Evolutionary conservation across 1,140 invertebrate genomes (phyloP).

Genomic region (Holotrichia oblita): DNA sequence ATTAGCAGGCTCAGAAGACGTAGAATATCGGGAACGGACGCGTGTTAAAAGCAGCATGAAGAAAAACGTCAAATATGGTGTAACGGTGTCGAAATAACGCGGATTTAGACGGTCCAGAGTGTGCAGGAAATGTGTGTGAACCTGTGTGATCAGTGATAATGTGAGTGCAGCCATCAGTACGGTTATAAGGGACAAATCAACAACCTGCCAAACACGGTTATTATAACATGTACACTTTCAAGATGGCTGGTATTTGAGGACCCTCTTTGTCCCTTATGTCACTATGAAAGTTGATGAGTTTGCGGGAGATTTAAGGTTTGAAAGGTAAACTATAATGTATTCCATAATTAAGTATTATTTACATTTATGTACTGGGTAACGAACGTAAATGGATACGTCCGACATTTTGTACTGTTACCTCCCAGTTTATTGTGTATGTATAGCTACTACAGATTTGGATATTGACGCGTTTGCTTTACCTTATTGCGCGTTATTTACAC

Average conservation of each 20-base stretch:
- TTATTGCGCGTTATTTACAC: slow-evolving; percentile 35
- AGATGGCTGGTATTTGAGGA: slow-evolving; percentile 59
- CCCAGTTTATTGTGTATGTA: slow-evolving; percentile 25
- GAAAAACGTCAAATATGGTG: slow-evolving; percentile 40
- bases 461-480: slow-evolving; percentile 22
- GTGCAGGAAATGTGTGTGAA: slow-evolving; percentile 15
- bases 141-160: slow-evolving; percentile 32
- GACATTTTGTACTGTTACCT: slow-evolving; percentile 31
- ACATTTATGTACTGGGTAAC: background rate
- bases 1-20: background rate
- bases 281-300: slow-evolving; percentile 58
- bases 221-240: slow-evolving; percentile 46
- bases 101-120: slow-evolving; percentile 21
- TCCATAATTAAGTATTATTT: slow-evolving; percentile 11
- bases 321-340: slow-evolving; percentile 50
- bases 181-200: slow-evolving; percentile 26
- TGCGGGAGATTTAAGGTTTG: slow-evolving; percentile 53
- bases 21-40: slow-evolving; percentile 37
- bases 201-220: slow-evolving; percentile 18
- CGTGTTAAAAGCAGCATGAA: slow-evolving; percentile 24
- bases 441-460: slow-evolving; percentile 20
- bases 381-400: slow-evolving; percentile 33
- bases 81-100: slow-evolving; percentile 34
- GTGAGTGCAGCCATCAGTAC: slow-evolving; percentile 20
- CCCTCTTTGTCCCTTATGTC: slow-evolving; percentile 58